Base-by-base conservation (phyloP, 2,113 vertebrate genomes). In the Ia io region DNA sequence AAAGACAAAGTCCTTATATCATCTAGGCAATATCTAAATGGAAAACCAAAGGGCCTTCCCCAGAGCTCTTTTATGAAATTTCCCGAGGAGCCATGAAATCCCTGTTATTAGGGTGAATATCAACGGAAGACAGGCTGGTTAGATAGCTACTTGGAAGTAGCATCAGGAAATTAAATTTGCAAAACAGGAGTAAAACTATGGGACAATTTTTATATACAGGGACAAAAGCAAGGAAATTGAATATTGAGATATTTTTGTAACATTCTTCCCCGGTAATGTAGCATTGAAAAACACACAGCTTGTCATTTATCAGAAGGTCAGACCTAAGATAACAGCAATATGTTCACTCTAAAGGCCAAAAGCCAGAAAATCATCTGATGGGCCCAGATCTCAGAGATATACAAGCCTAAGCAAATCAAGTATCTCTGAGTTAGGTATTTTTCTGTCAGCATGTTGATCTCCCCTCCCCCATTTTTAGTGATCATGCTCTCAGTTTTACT, bases 141-240 rank as follows among this genome's bases (percentile, higher is more conserved):
- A 89, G 90, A 77, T 94, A 94, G 67, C 14, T 94, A 80, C 67
- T 96, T 92, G 67, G 53, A 96, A 94, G 37, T 92, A 77, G 93
- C 88, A 53, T 40, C 87, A 97, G 93, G 96, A 97, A 97, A 97
- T 97, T 96, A 96, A 93, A 96, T 93, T 92, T 94, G 37, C 80
- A 93, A 96, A 96, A 93, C 59, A 88, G 59, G 16, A 90, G 18
- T 89, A 91, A 93, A 96, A 65, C 14, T 18, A 5, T 65, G 84
- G 42, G 69, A 70, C 63, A 80, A 53, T 44, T 83, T 94, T 85
- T 61, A 56, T 77, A n/a, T 53, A 37, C 2, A 71, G 53, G 32
- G 37, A 94, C 71, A 97, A 97, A 96, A 91, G 76, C 70, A 96
- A 96, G 95, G 95, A 97, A 92, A 96, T 96, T 96, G 76, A 95